Percentiles rank a stretch among this genome's conserved stretches.
phyloP scores from a whole-genome alignment of 2,113 vertebrate species.

The Hiodon alosoides region DNA sequence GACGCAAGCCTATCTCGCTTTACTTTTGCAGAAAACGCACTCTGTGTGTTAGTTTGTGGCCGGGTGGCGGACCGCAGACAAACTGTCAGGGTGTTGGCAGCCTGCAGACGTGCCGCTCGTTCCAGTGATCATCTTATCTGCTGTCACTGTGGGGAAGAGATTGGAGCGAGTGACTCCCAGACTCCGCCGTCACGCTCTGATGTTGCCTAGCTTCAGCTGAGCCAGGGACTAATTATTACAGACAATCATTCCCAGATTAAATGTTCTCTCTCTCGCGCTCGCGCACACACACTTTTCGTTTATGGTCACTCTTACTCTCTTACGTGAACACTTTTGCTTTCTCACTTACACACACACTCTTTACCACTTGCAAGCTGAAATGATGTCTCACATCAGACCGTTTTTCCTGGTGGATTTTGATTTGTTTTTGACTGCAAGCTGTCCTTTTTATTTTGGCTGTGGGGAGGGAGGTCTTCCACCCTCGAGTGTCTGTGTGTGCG shows the following conservation, averaged over 20 bases:
- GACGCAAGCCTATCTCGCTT: too few relatives aligned
- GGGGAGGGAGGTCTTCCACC: too few relatives aligned
- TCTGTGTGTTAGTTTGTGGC: slow-evolving; percentile 21
- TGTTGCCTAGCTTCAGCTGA: slow-evolving; percentile 44
- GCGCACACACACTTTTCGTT: slow-evolving; percentile 36
- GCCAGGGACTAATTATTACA: slow-evolving; percentile 63
- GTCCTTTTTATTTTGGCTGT: too few relatives aligned
- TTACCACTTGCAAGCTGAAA: neutral
- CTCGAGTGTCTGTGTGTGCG: neutral
- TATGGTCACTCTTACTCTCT: slow-evolving; percentile 12
- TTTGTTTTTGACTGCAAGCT: too few relatives aligned
- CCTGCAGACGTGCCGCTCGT: slow-evolving; percentile 55
- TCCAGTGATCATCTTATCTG: slow-evolving; percentile 63
- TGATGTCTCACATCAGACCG: too few relatives aligned
- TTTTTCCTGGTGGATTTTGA: too few relatives aligned
- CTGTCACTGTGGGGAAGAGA: slow-evolving; percentile 57
- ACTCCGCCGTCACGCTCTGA: slow-evolving; percentile 27
- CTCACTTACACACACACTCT: neutral
- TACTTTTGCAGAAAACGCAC: too few relatives aligned
- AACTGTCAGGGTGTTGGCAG: slow-evolving; percentile 55
- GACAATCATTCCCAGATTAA: slow-evolving; percentile 56
- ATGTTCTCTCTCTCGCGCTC: slow-evolving; percentile 28
- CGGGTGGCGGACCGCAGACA: slow-evolving; percentile 43
- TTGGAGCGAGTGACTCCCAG: slow-evolving; percentile 42
- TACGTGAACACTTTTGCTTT: neutral